These are phyloP conservation scores for Bombus waltoni DNA, from an alignment of 1,140 invertebrate genomes.

Conservation along the genomic window DNA sequence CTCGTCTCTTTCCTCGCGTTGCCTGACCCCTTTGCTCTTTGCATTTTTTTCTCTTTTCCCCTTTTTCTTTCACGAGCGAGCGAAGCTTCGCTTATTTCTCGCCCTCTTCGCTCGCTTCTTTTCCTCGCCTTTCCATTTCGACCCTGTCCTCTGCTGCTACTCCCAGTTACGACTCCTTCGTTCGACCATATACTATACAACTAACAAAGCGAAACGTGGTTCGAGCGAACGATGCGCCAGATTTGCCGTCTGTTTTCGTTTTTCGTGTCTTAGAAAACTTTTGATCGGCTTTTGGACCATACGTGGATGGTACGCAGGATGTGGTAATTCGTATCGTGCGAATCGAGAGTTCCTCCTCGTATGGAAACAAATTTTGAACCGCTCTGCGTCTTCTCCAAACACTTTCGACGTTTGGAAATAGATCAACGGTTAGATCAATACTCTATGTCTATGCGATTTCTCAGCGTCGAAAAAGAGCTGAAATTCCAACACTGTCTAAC, in stretches of 20 bases:
- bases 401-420: no score
- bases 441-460: no score
- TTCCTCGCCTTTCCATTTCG: background rate
- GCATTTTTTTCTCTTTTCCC: background rate
- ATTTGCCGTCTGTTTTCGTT: constrained; percentile 48
- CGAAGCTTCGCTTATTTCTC: constrained; percentile 3
- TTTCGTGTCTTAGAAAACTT: constrained; percentile 20
- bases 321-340: no score
- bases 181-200: constrained; percentile 23
- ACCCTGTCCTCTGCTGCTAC: background rate
- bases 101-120: background rate
- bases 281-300: fast-evolving
- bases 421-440: no score
- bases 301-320: background rate
- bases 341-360: no score
- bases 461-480: no score
- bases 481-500: no score
- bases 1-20: constrained; percentile 10
- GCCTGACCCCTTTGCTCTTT: background rate
- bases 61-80: background rate
- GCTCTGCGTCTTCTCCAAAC: no score
- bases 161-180: background rate
- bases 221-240: background rate
- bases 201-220: constrained; percentile 48
- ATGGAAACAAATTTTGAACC: no score